These are phyloP conservation scores for Linepithema humile DNA, from an alignment of 1,140 invertebrate genomes.

Conservation along the genomic window DNA sequence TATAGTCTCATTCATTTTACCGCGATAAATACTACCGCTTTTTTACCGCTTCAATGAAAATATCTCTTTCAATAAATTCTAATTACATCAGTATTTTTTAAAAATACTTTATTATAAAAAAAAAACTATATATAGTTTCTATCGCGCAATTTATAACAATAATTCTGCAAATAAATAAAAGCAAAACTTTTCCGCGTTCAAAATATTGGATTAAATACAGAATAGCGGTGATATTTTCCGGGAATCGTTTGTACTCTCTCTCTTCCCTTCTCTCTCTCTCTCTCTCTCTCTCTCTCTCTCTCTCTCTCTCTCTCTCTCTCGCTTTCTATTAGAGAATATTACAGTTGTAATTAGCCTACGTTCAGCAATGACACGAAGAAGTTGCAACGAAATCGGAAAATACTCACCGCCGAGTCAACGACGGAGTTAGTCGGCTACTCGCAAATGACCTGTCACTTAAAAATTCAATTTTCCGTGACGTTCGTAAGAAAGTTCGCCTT, in stretches of 20 bases:
- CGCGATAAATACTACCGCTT: slow-evolving; percentile 9
- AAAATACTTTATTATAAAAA: slow-evolving; percentile 22
- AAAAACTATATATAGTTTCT: slow-evolving; percentile 23
- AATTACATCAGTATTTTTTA: slow-evolving; percentile 24
- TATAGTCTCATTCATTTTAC: slow-evolving; percentile 20
- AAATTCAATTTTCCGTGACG: slow-evolving; percentile 70
- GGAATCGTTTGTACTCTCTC: background rate
- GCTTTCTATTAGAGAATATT: background rate
- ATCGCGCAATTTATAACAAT: background rate
- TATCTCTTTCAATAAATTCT: slow-evolving; percentile 31
- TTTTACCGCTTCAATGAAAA: background rate
- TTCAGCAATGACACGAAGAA: background rate
- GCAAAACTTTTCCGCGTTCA: background rate
- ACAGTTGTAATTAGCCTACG: slow-evolving; percentile 4
- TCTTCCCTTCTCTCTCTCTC: too few relatives aligned
- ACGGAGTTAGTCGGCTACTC: slow-evolving; percentile 11
- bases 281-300: too few relatives aligned
- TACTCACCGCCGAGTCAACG: background rate
- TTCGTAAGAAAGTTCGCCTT: slow-evolving; percentile 59
- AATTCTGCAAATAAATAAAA: slow-evolving; percentile 24
- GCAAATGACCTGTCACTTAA: slow-evolving; percentile 68
- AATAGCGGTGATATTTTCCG: background rate
- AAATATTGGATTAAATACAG: background rate
- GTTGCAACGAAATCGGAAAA: slow-evolving; percentile 8
- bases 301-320: too few relatives aligned